Conservation (phyloP, 2,888 invertebrate species). For the Ashinkailepas kermadecensis region DNA sequence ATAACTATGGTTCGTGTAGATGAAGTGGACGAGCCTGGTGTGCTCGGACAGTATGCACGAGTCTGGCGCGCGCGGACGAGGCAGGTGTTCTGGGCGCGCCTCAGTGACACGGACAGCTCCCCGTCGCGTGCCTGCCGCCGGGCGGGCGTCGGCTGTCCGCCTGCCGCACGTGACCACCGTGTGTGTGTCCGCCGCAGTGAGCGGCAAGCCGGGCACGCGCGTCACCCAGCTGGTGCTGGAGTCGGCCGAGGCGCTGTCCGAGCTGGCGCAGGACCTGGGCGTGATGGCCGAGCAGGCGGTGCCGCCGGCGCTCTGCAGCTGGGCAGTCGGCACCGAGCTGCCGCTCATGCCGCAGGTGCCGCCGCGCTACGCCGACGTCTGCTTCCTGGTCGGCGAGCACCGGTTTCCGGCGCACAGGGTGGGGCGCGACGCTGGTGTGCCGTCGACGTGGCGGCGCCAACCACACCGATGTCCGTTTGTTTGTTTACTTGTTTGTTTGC, state of each 20-base stretch:
- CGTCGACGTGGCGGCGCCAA: too few relatives aligned
- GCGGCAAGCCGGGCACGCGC: slow-evolving; percentile 41
- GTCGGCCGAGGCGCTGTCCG: slow-evolving; percentile 37
- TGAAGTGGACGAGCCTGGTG: too few relatives aligned
- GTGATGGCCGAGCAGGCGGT: slow-evolving; percentile 13
- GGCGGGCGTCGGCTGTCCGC: too few relatives aligned
- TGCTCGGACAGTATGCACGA: too few relatives aligned
- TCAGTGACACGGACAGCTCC: too few relatives aligned
- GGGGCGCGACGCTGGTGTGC: background rate
- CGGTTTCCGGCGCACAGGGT: slow-evolving; percentile 46
- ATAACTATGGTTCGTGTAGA: too few relatives aligned
- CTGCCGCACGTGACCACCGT: too few relatives aligned
- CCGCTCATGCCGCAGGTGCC: slow-evolving; percentile 42
- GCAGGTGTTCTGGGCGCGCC: too few relatives aligned
- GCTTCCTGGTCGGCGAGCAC: slow-evolving; percentile 43
- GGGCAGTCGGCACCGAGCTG: slow-evolving; percentile 37
- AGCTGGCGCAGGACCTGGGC: slow-evolving; percentile 37
- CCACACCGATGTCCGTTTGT: too few relatives aligned
- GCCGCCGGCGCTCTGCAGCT: slow-evolving; percentile 6
- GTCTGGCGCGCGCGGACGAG: too few relatives aligned
- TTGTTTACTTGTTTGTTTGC: too few relatives aligned
- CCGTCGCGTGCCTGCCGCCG: too few relatives aligned
- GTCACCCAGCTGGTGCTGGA: slow-evolving; percentile 44
- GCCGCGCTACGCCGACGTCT: slow-evolving; percentile 42
- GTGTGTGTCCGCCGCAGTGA: slow-evolving; percentile 31